A percentile compares a stretch with the other conserved stretches of the same genome.
Conservation (phyloP, 2,888 invertebrate genomes). For the Dynastes maya region DNA sequence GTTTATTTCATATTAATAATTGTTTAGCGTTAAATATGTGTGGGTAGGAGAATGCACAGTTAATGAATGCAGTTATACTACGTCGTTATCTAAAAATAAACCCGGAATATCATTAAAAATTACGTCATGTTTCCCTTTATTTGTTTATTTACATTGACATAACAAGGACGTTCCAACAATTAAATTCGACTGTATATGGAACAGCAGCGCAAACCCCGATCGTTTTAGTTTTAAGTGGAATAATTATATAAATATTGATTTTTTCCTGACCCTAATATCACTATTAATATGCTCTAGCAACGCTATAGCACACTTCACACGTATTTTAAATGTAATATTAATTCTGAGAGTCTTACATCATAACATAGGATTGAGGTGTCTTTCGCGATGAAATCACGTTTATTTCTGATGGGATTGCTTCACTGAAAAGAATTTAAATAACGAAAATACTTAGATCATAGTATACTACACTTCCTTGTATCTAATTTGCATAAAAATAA, state of each 20-base stretch:
- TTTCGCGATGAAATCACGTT: constrained; percentile 36
- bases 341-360: constrained; percentile 1
- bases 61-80: background rate
- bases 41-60: background rate
- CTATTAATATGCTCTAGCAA: background rate
- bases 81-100: constrained; percentile 29
- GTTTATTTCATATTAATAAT: background rate
- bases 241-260: constrained; percentile 13
- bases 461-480: background rate
- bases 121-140: constrained; percentile 5
- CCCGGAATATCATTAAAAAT: constrained; percentile 30
- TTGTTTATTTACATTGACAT: constrained; percentile 21
- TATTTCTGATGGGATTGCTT: constrained; percentile 36
- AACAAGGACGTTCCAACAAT: background rate
- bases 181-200: background rate
- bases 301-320: background rate
- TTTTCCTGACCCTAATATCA: background rate
- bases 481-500: constrained; percentile 36
- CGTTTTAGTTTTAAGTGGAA: background rate
- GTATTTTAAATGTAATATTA: background rate
- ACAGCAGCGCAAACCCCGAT: background rate
- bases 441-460: too few species aligned
- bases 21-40: background rate
- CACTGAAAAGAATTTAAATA: background rate
- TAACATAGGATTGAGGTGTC: constrained; percentile 1